Evolutionary conservation across 2,888 invertebrate species (phyloP).

Genomic region (Celastrina argiolus): DNA sequence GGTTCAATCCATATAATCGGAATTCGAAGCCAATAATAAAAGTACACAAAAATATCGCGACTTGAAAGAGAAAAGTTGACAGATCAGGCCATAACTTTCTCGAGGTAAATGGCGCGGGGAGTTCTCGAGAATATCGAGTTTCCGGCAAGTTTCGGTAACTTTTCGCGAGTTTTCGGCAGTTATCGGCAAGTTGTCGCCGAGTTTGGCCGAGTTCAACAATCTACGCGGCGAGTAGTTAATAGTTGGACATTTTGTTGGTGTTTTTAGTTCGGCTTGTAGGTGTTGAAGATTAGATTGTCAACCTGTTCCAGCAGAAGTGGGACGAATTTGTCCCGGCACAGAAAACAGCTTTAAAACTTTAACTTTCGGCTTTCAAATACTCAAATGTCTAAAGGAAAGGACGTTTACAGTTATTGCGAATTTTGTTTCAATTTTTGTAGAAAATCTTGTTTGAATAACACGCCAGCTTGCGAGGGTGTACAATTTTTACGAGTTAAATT

Average conservation of each 20-base stretch:
- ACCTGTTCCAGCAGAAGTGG: neutral
- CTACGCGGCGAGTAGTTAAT: neutral
- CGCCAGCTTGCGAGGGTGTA: too few species aligned
- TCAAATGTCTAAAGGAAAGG: neutral
- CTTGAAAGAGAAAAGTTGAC: neutral
- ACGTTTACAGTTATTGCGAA: neutral
- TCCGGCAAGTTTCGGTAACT: constrained; percentile 1
- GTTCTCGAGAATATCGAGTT: neutral
- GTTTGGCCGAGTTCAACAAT: neutral
- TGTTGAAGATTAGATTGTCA: neutral
- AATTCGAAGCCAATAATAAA: too few species aligned
- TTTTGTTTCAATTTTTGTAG: neutral
- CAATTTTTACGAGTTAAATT: too few species aligned
- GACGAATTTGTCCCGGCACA: neutral
- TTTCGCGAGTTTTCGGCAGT: neutral
- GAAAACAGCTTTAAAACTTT: neutral
- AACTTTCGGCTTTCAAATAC: neutral
- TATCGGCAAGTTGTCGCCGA: neutral
- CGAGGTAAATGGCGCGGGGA: constrained; percentile 13
- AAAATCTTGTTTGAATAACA: neutral
- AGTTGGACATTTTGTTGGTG: neutral
- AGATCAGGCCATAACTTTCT: neutral
- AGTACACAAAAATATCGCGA: neutral
- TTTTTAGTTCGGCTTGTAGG: neutral
- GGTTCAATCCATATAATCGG: too few species aligned